These are phyloP conservation scores for Notospermus geniculatus DNA, from an alignment of 1,140 invertebrate species.

Conservation along the genomic window DNA sequence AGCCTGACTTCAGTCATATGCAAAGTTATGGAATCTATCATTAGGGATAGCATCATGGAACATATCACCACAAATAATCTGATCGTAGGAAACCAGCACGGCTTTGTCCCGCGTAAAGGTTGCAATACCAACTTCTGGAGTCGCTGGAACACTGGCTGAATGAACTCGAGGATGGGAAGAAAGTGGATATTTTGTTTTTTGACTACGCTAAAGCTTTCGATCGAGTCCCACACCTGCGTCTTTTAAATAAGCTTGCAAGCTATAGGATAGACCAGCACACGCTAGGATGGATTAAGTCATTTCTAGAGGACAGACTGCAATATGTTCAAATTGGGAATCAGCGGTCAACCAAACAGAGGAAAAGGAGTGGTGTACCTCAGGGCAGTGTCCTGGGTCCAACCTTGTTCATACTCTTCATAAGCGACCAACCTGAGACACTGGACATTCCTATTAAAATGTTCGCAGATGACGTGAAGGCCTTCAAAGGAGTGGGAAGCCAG, in stretches of 20 bases:
- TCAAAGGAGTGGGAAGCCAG: too few relatives aligned
- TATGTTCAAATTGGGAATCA: neutral
- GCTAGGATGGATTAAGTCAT: neutral
- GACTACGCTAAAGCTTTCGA: constrained; percentile 4
- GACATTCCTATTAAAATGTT: neutral
- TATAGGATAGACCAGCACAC: neutral
- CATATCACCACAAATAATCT: neutral
- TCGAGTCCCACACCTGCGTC: neutral
- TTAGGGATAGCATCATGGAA: neutral
- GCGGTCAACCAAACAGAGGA: neutral
- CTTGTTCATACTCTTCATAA: neutral
- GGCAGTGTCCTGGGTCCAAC: neutral
- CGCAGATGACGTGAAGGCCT: neutral
- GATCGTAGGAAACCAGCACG: neutral
- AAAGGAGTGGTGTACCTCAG: neutral
- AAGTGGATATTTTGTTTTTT: neutral
- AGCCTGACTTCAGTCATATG: neutral
- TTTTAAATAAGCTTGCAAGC: neutral
- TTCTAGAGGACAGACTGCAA: neutral
- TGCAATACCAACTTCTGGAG: neutral
- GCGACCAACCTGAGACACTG: neutral
- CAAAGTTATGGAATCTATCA: neutral
- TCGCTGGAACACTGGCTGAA: neutral
- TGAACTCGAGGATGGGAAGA: neutral
- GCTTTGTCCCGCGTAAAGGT: neutral